Base-by-base conservation (phyloP, 1,140 invertebrate species). In the Trichogramma pretiosum region DNA sequence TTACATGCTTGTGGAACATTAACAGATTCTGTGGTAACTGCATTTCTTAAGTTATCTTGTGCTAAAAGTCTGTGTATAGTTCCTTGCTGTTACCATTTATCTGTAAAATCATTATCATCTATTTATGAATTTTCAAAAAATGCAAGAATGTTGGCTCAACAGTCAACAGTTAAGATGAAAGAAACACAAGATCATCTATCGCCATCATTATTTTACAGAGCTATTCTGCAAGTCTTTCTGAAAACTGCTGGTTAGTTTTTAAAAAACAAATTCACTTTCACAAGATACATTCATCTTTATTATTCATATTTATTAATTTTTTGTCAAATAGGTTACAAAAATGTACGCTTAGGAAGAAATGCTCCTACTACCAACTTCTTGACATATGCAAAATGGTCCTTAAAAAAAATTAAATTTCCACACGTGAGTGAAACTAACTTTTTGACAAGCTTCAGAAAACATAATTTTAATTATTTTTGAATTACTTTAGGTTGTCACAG, bases 1-100 rank as follows among this genome's bases (percentile, higher is more conserved):
- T 70, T 95, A 8, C 92, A 95, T 63, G 92, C 90, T 0, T 95
- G 92, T 72, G 92, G 93, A 1, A 81, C 89, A 65, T 70, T 95
- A 3, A 82, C 83, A 1, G 70, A 87, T 5, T 81, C 82, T 5
- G 79, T 83, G 48, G 68, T 94, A 1, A 77, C 81, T 56, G 73
- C 89, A 13, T 95, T 92, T 63, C 60, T 76, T 18, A 56, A 70
- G 13, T 77, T 77, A 56, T 47, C 68, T 1, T 60, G 73, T 17
- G 77, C 82, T 5, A 72, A 68, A 49, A 74, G 76, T 1, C 58
- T 93, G 0, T 84, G 86, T 42, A 87, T 87, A 57, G 84, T 95
- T 26, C 86, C 87, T 1, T 96, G 93, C 62, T 95, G 92, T 64
- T 95, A 93, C 70, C 78, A 95, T 75, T 74, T 93, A 55, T 64